Evolutionary conservation across 2,797 vertebrate genomes (phyloP).

Genomic region (Anniella stebbinsi): DNA sequence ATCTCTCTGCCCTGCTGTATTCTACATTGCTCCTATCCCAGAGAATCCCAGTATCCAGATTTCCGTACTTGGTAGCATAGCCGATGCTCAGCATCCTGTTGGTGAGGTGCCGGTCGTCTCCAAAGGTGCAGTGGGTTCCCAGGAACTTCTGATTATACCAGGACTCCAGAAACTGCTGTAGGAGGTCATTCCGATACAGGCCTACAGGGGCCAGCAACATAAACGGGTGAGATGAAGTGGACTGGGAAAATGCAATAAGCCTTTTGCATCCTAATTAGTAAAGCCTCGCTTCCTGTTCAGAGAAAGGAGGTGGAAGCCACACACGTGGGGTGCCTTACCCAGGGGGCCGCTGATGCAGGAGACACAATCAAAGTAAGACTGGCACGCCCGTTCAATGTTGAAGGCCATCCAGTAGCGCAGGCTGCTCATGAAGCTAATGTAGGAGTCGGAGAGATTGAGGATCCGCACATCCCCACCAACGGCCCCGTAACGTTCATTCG

Average conservation of each 20-base stretch:
- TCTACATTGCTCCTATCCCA: neutral
- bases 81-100: constrained; percentile 94
- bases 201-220: constrained; percentile 70
- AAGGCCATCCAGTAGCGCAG: constrained; percentile 95
- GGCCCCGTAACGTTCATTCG: constrained; percentile 84
- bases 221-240: neutral
- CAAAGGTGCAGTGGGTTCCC: constrained; percentile 90
- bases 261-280: too few relatives aligned
- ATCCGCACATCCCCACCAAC: constrained; percentile 92
- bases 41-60: neutral
- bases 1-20: neutral
- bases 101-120: constrained; percentile 92
- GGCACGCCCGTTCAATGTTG: constrained; percentile 90
- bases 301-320: neutral
- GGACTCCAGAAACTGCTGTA: constrained; percentile 90
- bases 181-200: constrained; percentile 88
- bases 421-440: constrained; percentile 93
- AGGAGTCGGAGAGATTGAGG: constrained; percentile 89
- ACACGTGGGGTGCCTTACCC: constrained; percentile 76
- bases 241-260: neutral
- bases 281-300: accelerated
- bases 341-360: constrained; percentile 92
- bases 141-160: constrained; percentile 94
- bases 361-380: constrained; percentile 92
- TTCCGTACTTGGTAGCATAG: constrained; percentile 89